Percentiles rank a stretch among this genome's conserved stretches.
Conservation (phyloP, 1,140 invertebrate genomes). For the Calephelis nemesis region DNA sequence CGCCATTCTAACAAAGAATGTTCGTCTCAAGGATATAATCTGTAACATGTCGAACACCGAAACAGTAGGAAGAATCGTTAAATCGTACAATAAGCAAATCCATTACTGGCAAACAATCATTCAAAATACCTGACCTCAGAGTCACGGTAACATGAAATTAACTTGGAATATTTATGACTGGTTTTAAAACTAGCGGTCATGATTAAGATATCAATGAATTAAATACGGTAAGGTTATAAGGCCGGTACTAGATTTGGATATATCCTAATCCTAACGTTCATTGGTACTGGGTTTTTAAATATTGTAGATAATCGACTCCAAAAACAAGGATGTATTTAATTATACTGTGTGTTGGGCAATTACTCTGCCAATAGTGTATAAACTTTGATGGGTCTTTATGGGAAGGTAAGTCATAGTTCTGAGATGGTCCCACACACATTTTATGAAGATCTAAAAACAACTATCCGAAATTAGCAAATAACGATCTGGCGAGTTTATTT, state of each 20-base stretch:
- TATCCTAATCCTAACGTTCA: neutral
- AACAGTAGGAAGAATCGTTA: conserved; percentile 43
- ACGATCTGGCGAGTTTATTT: no score
- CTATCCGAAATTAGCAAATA: no score
- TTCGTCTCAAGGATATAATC: conserved; percentile 34
- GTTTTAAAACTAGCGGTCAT: conserved; percentile 39
- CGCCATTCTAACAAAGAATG: conserved; percentile 29
- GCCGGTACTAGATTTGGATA: conserved; percentile 21
- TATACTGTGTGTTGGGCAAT: no score
- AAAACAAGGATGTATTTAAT: no score
- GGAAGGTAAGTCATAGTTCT: no score
- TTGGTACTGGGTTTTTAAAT: no score
- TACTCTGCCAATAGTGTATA: no score
- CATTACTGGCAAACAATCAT: conserved; percentile 62
- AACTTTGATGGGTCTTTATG: no score
- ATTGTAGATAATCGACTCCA: no score
- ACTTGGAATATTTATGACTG: conserved; percentile 58
- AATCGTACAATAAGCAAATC: conserved; percentile 63
- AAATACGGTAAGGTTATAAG: conserved; percentile 35
- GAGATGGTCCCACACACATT: no score
- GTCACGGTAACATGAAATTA: conserved; percentile 57
- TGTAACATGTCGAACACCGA: conserved; percentile 41
- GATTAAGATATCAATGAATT: conserved; percentile 48
- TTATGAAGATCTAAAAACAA: no score
- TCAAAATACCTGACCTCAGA: conserved; percentile 61